phyloP scores from a whole-genome alignment of 23 tunicate genomes.

The Trididemnum miniatum region DNA sequence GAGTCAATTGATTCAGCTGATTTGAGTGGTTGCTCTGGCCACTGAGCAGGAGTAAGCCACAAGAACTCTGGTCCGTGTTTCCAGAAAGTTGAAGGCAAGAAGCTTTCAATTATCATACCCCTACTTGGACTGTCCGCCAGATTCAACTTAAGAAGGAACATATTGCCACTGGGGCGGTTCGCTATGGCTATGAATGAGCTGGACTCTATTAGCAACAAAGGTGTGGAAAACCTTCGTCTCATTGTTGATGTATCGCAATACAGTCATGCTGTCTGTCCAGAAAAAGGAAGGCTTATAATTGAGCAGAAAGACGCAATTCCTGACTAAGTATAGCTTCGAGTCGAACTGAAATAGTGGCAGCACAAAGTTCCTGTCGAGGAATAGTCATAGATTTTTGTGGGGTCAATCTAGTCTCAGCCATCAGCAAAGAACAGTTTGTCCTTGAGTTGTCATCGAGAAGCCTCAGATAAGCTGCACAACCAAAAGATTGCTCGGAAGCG shows the following conservation, averaged over 20 bases:
- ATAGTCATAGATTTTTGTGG: slow-evolving; percentile 35
- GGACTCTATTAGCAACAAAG: not conserved
- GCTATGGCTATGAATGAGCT: not conserved
- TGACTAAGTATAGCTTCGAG: slow-evolving; percentile 16
- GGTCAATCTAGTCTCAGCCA: slow-evolving; percentile 36
- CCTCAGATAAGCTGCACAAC: slow-evolving; percentile 40
- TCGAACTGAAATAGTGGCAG: slow-evolving; percentile 39
- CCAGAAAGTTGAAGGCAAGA: not conserved
- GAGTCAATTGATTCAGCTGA: no score
- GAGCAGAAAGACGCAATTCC: slow-evolving; percentile 25
- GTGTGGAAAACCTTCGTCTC: not conserved
- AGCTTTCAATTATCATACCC: not conserved
- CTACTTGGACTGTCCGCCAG: not conserved
- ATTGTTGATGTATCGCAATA: not conserved
- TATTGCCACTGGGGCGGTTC: not conserved
- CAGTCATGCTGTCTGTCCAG: slow-evolving; percentile 67
- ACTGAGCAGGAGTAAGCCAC: not conserved
- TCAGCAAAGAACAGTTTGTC: slow-evolving; percentile 34
- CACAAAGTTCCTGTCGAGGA: slow-evolving; percentile 46
- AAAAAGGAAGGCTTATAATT: not conserved
- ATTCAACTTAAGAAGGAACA: not conserved
- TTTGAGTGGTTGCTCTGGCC: not conserved
- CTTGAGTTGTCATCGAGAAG: not conserved
- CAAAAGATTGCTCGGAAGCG: slow-evolving; percentile 54
- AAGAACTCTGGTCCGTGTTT: not conserved